A percentile compares a stretch with the other conserved stretches of the same genome.
These are phyloP conservation scores for Etheostoma nigrum DNA, from an alignment of 2,797 vertebrate genomes.

Conservation along the genomic window DNA sequence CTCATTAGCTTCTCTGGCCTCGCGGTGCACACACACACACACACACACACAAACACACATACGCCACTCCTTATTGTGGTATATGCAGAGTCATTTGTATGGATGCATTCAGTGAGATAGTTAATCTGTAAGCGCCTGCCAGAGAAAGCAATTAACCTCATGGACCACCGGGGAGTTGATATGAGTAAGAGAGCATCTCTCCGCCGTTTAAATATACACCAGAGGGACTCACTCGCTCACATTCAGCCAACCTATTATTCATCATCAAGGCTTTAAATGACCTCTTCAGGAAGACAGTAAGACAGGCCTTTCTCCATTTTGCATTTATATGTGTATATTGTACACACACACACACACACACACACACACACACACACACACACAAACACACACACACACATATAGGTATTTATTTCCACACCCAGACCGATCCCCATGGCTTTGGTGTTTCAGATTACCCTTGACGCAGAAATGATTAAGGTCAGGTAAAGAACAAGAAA, in stretches of 20 bases:
- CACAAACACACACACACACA: conserved; percentile 25
- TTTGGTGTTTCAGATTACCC: conserved; percentile 52
- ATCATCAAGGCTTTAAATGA: conserved; percentile 68
- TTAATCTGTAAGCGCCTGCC: conserved; percentile 71
- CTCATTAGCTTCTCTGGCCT: conserved; percentile 57
- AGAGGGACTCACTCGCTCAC: conserved; percentile 51
- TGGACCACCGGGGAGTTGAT: conserved; percentile 62
- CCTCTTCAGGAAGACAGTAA: conserved; percentile 59
- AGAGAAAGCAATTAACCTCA: conserved; percentile 81
- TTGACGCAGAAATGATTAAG: conserved; percentile 62
- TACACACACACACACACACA: neutral
- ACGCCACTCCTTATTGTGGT: conserved; percentile 37
- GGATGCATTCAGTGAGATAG: conserved; percentile 73
- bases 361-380: conserved; percentile 12
- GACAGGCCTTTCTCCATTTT: conserved; percentile 47
- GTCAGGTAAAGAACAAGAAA: conserved; percentile 64
- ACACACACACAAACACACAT: conserved; percentile 4
- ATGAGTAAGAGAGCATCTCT: conserved; percentile 65
- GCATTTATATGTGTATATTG: conserved; percentile 26
- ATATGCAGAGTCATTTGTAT: conserved; percentile 70
- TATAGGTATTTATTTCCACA: conserved; percentile 51
- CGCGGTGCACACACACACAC: conserved; percentile 1
- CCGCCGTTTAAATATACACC: conserved; percentile 72
- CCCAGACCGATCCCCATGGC: conserved; percentile 36
- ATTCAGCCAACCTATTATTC: conserved; percentile 63